Evolutionary conservation across 2,113 vertebrate species (phyloP).

Genomic region (Orthonyx spaldingii): DNA sequence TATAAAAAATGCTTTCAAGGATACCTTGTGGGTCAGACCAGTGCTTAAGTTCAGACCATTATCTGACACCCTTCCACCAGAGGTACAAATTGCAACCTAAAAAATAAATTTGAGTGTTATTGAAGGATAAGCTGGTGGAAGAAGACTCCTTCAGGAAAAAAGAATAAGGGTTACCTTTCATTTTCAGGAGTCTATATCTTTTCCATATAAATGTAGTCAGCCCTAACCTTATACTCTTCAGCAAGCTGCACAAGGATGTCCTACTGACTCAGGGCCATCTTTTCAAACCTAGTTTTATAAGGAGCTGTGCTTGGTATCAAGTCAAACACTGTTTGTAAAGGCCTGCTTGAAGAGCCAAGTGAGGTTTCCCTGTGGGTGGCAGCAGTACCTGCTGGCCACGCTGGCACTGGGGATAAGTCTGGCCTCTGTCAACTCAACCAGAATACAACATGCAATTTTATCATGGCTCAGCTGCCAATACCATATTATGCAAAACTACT

Average conservation of each 20-base stretch:
- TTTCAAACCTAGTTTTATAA: not conserved
- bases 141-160: not conserved
- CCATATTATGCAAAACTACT: not conserved
- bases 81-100: not conserved
- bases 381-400: not conserved
- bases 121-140: not conserved
- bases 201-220: not conserved
- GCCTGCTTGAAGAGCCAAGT: not conserved
- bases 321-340: not conserved
- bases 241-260: not conserved
- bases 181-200: not conserved
- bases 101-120: not conserved
- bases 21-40: not conserved
- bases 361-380: not conserved
- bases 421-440: not conserved
- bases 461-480: not conserved
- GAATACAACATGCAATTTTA: not conserved
- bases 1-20: not conserved
- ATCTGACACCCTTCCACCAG: not conserved
- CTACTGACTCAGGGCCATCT: not conserved
- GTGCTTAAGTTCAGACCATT: not conserved
- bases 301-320: not conserved
- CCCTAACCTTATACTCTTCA: not conserved
- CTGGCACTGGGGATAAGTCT: not conserved
- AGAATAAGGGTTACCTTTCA: not conserved